Evolutionary conservation across 2,113 vertebrate genomes (phyloP), one percentile per base, ranked within the genome.

Genomic region (Tyto alba): DNA sequence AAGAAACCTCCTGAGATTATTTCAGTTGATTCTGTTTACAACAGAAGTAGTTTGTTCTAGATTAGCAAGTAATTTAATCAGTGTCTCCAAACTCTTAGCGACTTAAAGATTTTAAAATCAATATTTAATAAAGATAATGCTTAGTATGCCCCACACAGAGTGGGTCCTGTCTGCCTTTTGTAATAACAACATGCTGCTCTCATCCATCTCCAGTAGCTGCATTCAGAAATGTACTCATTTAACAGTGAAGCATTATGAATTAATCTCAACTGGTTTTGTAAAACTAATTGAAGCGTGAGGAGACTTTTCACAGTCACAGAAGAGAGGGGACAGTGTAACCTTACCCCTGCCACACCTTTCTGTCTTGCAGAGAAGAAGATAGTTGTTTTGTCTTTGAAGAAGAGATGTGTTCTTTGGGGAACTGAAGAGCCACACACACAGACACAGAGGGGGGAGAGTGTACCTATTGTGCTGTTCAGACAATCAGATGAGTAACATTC

Each of bases 121-220:
- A 98, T 98, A 98, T 98, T 98, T 98, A 98, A 98, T 98, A 98
- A 98, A 97, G 96, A 96, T 97, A 98, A 98, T 97, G 94, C 47
- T 97, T 90, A 89, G 89, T 96, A 91, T 97, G 95, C 92, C 95
- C 85, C 95, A 95, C 84, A 88, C 78, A 96, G 87, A 96, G 59
- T 86, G 67, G 88, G 85, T 92, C 55, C 59, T 85, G 86, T 76
- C 67, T 85, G 55, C 34, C 68, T 93, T 52, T 72, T 95, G 23
- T 92, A 94, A 86, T 68, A 94, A 63, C 59, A 95, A 72, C 60
- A 34, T 32, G 15, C 68, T 84, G 34, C 43, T 93, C 83, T 91
- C 78, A 69, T 67, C 50, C 59, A 40, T 59, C 48, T 88, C n/a
- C 80, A 64, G 48, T 36, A 90, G 38, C 69, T 73, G 45, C 36